A percentile compares a stretch with the other conserved stretches of the same genome.
phyloP scores from a whole-genome alignment of 2,888 invertebrate species.

The Sphaeridia pumilis region DNA sequence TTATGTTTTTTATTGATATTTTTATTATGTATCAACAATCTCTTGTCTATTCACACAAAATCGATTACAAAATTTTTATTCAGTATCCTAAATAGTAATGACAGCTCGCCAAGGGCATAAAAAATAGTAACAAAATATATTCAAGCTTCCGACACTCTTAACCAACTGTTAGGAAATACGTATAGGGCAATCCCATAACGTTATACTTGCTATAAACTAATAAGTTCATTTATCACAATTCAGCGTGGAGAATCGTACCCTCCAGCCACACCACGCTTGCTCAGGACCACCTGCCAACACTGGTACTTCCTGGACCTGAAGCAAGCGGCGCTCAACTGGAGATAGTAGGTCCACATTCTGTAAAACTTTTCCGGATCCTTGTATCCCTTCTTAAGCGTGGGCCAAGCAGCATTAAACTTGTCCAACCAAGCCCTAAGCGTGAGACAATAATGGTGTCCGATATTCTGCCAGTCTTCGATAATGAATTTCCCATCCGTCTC shows the following conservation, averaged over 20 bases:
- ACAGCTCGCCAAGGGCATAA: no score
- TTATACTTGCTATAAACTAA: no score
- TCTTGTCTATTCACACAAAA: no score
- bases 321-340: conserved; percentile 12
- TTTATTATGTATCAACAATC: no score
- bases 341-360: conserved; percentile 15
- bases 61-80: no score
- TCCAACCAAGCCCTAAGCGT: conserved; percentile 11
- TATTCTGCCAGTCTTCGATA: conserved; percentile 18
- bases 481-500: conserved; percentile 1
- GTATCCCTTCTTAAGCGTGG: conserved; percentile 8
- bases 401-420: conserved; percentile 12
- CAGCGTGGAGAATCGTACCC: conserved; percentile 11
- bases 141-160: no score
- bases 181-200: no score
- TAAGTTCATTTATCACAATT: no score
- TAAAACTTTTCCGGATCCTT: conserved; percentile 12
- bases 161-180: no score
- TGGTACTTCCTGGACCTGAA: conserved; percentile 11
- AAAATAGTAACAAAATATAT: no score
- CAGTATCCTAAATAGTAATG: no score
- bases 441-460: conserved; percentile 9
- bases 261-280: conserved; percentile 11
- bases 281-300: conserved; percentile 17
- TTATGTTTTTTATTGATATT: no score